A percentile compares a stretch with the other conserved stretches of the same genome.
Conservation (phyloP, 2,113 vertebrate species). For the Sterna hirundo region DNA sequence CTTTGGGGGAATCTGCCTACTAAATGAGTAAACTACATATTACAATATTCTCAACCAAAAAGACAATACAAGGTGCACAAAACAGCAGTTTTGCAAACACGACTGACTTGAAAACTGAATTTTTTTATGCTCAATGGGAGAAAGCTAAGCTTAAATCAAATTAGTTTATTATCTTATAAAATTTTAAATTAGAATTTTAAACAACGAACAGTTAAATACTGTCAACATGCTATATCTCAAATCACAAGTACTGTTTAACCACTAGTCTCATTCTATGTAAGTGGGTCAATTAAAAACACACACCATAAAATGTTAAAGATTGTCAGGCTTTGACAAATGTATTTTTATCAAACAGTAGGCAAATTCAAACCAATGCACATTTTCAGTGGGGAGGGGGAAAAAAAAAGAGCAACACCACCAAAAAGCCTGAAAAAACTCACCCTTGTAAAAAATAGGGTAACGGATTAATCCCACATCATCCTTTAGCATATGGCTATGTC, state of each 20-base stretch:
- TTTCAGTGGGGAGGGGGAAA: conserved; percentile 32
- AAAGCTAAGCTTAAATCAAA: conserved; percentile 73
- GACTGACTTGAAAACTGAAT: conserved; percentile 72
- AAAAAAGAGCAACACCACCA: background rate
- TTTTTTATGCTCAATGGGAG: conserved; percentile 70
- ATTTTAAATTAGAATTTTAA: conserved; percentile 75
- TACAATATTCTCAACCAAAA: conserved; percentile 73
- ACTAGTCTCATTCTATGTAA: conserved; percentile 72
- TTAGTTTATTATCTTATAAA: conserved; percentile 73
- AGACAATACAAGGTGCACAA: conserved; percentile 75
- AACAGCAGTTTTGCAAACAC: conserved; percentile 76
- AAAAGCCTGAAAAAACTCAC: conserved; percentile 67
- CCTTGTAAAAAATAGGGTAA: conserved; percentile 62
- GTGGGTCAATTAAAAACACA: conserved; percentile 71
- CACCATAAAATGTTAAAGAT: conserved; percentile 71
- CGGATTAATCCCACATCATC: conserved; percentile 53
- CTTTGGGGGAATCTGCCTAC: conserved; percentile 74
- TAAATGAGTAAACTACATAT: conserved; percentile 71
- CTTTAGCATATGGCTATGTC: conserved; percentile 61
- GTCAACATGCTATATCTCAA: conserved; percentile 80
- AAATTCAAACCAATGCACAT: conserved; percentile 74
- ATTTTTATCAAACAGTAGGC: conserved; percentile 76
- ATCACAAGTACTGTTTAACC: conserved; percentile 80
- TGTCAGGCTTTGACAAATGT: conserved; percentile 76
- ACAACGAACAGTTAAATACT: conserved; percentile 77